phyloP scores from a whole-genome alignment of 2,888 invertebrate species.

The Aphodius granarius region DNA sequence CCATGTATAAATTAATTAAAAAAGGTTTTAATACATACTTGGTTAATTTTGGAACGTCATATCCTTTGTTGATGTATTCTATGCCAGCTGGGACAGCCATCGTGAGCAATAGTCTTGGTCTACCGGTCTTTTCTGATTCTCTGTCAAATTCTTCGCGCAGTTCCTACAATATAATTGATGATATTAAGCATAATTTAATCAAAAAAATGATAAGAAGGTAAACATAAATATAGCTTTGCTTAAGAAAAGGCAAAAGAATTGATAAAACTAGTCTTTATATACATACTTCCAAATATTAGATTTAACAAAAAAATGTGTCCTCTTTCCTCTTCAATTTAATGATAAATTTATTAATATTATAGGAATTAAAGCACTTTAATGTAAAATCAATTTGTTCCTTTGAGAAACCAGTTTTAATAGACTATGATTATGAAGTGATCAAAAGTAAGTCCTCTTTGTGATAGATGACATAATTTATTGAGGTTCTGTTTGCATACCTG shows the following conservation, averaged over 20 bases:
- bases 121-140: conserved; percentile 82
- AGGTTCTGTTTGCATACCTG: conserved; percentile 58
- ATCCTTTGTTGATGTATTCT: conserved; percentile 91
- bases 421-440: no score
- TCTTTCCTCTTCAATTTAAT: not conserved
- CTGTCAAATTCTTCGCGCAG: conserved; percentile 85
- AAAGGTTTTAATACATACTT: conserved; percentile 56
- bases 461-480: no score
- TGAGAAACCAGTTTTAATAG: no score
- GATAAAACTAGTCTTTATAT: no score
- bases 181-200: not conserved
- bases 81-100: conserved; percentile 95
- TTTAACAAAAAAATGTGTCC: no score
- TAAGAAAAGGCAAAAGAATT: not conserved
- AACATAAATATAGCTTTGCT: not conserved
- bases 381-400: no score
- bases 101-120: conserved; percentile 77
- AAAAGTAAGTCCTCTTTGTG: no score
- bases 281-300: no score
- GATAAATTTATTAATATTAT: no score
- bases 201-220: not conserved
- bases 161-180: conserved; percentile 59
- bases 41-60: conserved; percentile 84
- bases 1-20: no score
- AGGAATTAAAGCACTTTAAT: no score